Percentiles rank a stretch among this genome's conserved stretches.
Evolutionary conservation across 2,113 vertebrate species (phyloP).

Genomic region (Rhipidura dahli): DNA sequence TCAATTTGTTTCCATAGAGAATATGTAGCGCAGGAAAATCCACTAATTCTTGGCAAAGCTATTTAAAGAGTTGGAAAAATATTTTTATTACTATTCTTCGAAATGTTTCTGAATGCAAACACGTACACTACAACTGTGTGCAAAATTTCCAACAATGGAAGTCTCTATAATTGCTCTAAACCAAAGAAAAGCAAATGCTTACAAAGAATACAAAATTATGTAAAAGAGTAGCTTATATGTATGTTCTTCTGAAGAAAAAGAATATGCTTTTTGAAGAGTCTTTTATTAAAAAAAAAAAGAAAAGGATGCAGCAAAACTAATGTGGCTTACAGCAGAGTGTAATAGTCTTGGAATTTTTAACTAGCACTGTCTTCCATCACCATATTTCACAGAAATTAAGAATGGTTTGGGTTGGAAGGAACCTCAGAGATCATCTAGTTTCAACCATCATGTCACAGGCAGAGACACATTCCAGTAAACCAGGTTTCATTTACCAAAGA

Average conservation of each 20-base stretch:
- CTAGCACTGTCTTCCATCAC: neutral
- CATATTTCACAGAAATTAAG: neutral
- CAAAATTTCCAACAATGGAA: neutral
- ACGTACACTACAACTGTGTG: neutral
- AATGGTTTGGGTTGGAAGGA: neutral
- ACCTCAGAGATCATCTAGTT: neutral
- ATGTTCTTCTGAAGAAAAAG: neutral
- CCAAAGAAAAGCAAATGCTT: neutral
- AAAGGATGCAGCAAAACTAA: neutral
- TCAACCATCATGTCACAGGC: accelerated
- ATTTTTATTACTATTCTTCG: neutral
- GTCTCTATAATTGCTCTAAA: neutral
- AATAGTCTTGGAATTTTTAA: neutral
- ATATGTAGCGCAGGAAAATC: neutral
- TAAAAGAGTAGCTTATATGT: neutral
- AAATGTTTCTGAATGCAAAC: neutral
- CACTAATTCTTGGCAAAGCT: neutral
- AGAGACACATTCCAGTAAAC: neutral
- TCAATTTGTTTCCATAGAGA: neutral
- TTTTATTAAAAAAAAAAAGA: neutral
- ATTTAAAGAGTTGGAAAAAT: neutral
- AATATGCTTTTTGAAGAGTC: accelerated
- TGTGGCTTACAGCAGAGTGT: neutral
- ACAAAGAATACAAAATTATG: neutral
- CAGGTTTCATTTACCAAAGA: neutral